These are phyloP conservation scores for Diadumene lineata DNA, from an alignment of 92 coral and sea anemone species.

Conservation along the genomic window DNA sequence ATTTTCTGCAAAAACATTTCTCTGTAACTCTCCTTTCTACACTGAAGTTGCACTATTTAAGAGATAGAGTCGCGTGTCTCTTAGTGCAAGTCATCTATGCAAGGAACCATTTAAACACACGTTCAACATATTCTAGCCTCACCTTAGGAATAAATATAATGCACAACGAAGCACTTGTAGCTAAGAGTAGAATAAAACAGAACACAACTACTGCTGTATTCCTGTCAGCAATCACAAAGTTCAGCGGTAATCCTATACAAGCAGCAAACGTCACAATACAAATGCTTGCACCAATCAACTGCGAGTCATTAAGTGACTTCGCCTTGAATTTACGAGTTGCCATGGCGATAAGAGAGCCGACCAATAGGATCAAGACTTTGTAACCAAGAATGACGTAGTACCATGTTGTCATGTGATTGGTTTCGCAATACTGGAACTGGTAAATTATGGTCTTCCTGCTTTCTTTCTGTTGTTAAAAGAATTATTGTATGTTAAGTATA, in stretches of 20 bases:
- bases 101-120: neutral
- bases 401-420: constrained; percentile 68
- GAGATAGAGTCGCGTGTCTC: no score
- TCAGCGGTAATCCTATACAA: constrained; percentile 68
- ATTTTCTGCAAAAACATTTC: no score
- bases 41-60: no score
- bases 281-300: constrained; percentile 50
- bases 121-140: constrained; percentile 3
- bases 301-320: constrained; percentile 68
- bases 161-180: constrained; percentile 58
- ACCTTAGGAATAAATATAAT: constrained; percentile 73
- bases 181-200: constrained; percentile 45
- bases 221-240: constrained; percentile 48
- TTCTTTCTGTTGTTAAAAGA: constrained; percentile 21
- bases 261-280: constrained; percentile 42
- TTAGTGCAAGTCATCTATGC: neutral
- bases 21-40: no score
- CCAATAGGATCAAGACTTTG: constrained; percentile 60
- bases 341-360: constrained; percentile 74
- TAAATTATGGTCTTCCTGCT: constrained; percentile 13
- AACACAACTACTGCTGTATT: constrained; percentile 51
- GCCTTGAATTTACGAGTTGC: constrained; percentile 65
- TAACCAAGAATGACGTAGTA: constrained; percentile 66
- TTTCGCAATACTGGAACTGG: constrained; percentile 56
- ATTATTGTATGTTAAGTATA: no score